These are phyloP conservation scores for Sandelia bainsii DNA, from an alignment of 2,797 vertebrate species.

Conservation along the genomic window DNA sequence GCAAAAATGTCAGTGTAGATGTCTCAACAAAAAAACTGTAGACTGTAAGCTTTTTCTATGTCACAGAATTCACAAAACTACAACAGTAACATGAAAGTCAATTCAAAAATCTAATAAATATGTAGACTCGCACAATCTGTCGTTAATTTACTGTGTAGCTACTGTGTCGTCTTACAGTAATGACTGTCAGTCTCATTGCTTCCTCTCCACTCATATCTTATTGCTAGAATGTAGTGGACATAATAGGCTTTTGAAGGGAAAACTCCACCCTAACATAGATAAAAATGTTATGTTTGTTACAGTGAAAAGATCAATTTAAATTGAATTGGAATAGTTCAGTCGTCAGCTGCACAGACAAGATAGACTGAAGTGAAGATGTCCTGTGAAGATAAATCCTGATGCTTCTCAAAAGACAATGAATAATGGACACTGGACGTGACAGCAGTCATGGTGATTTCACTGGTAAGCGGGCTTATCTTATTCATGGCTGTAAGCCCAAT, in stretches of 20 bases:
- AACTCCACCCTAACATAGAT: not conserved
- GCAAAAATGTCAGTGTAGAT: not conserved
- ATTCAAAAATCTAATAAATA: too few relatives aligned
- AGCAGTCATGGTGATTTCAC: conserved; percentile 14
- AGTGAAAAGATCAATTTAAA: not conserved
- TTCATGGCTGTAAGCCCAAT: not conserved
- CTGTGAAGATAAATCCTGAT: not conserved
- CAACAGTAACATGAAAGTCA: not conserved
- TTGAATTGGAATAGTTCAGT: not conserved
- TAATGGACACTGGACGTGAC: not conserved
- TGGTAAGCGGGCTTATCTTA: conserved; percentile 26
- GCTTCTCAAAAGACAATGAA: conserved; percentile 2
- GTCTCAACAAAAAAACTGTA: too few relatives aligned
- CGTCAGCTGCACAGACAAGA: not conserved
- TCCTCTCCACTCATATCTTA: not conserved
- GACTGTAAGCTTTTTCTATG: too few relatives aligned
- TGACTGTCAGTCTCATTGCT: not conserved
- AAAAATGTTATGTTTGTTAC: not conserved
- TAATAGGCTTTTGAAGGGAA: not conserved
- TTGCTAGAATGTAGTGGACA: not conserved
- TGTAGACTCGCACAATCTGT: not conserved
- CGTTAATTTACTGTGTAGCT: not conserved
- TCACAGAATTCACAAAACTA: not conserved
- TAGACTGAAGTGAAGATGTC: not conserved
- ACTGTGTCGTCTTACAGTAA: not conserved